Percentiles rank a stretch among this genome's conserved stretches.
phyloP scores from a whole-genome alignment of 2,888 invertebrate species.

The Ephialtes manifestator region DNA sequence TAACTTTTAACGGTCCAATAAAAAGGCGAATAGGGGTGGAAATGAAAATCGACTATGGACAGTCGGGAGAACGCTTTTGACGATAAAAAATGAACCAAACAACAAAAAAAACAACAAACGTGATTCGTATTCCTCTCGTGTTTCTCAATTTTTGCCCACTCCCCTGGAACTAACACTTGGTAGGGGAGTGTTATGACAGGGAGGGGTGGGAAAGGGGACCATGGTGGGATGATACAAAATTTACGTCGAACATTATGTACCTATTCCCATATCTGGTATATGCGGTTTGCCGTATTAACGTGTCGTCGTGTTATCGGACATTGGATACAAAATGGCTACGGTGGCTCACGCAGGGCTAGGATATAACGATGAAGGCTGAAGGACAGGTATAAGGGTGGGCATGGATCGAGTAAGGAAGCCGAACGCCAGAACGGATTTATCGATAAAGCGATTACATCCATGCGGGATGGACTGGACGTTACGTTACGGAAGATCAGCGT shows the following conservation, averaged over 20 bases:
- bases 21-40: conserved; percentile 76
- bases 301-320: conserved; percentile 63
- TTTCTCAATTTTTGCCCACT: conserved; percentile 25
- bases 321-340: conserved; percentile 56
- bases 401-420: conserved; percentile 15
- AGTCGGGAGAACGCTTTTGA: conserved; percentile 45
- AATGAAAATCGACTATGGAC: conserved; percentile 79
- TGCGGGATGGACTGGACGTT: conserved; percentile 55
- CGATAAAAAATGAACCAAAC: conserved; percentile 23
- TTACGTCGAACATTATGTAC: conserved; percentile 27
- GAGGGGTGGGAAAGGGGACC: no score
- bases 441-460: conserved; percentile 71
- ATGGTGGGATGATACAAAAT: conserved; percentile 10
- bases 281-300: conserved; percentile 63
- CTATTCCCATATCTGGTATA: conserved; percentile 30
- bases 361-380: conserved; percentile 16
- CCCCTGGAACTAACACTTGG: conserved; percentile 5
- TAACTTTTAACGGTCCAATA: conserved; percentile 82
- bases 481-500: conserved; percentile 63
- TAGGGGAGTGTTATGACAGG: no score
- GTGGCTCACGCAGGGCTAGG: conserved; percentile 6
- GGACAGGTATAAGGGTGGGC: conserved; percentile 10
- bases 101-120: conserved; percentile 44
- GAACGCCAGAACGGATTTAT: conserved; percentile 65
- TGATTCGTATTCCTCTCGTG: conserved; percentile 12